These are phyloP conservation scores for Palythoa grandiflora DNA, from an alignment of 92 coral and sea anemone genomes.

Conservation along the genomic window DNA sequence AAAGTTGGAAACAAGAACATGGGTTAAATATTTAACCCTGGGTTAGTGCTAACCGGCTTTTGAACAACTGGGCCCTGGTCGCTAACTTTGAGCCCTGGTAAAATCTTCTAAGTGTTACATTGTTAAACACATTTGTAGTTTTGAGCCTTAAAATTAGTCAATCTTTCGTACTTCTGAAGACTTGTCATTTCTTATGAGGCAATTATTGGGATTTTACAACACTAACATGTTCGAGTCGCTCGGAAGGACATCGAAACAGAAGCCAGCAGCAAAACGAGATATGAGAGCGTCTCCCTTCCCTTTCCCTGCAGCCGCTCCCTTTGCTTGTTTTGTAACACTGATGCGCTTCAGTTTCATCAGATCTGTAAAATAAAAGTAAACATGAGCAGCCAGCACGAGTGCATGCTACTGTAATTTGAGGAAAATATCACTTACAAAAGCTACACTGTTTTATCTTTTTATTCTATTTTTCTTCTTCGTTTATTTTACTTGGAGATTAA, in stretches of 20 bases:
- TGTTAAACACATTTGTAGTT: too few relatives aligned
- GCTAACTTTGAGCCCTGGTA: too few relatives aligned
- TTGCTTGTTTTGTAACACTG: conserved; percentile 79
- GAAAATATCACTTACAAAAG: not conserved
- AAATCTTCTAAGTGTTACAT: too few relatives aligned
- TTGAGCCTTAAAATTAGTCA: too few relatives aligned
- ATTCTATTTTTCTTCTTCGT: too few relatives aligned
- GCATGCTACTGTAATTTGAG: not conserved
- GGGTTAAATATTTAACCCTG: too few relatives aligned
- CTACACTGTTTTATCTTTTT: too few relatives aligned
- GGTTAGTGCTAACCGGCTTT: too few relatives aligned
- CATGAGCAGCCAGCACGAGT: not conserved
- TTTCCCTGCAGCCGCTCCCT: conserved; percentile 56
- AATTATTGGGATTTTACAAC: not conserved
- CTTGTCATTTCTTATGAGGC: not conserved
- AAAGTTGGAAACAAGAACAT: too few relatives aligned
- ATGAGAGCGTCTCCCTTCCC: conserved; percentile 93
- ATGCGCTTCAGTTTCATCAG: conserved; percentile 94
- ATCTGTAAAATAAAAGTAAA: conserved; percentile 58
- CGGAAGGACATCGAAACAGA: conserved; percentile 98
- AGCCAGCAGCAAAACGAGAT: conserved; percentile 97
- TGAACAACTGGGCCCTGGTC: too few relatives aligned
- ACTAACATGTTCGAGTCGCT: conserved; percentile 94
- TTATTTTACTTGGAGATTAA: too few relatives aligned
- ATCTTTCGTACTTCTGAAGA: too few relatives aligned